Base-by-base conservation (phyloP, 2,888 invertebrate species). In the Lochmaea capreae region DNA sequence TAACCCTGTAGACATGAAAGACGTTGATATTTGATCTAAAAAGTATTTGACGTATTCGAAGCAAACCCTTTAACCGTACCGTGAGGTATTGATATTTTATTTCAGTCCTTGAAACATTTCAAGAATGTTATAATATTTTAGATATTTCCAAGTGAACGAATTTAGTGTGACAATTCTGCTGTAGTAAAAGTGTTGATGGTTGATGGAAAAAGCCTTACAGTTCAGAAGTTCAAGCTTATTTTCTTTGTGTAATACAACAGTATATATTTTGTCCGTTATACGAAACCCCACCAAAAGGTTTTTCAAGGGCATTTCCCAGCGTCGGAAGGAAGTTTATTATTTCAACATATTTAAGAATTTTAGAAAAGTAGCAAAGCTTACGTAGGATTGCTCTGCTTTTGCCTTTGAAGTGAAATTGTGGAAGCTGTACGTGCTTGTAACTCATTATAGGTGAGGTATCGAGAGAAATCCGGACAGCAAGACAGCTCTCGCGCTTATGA, bases 41-140 rank as follows among this genome's bases (percentile, higher is more conserved):
- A n/a, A 16, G 16, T 54, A 16, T 16, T 54, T 54, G 54, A 16
- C 16, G 18, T 18, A 54, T 54, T 54, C 16, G 16, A 54, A 54
- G 9, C 16, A 54, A 54, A 16, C 18, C 54, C 18, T 54, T 54
- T 18, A 5, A 54, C 18, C 10, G 18, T 18, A 10, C n/a, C 54
- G 9, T 54, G 2, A 16, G 16, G 54, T 54, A 49, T 57, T 42
- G 43, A 63, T 43, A 63, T 65, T 65, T 65, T 49, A 22, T 65
- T 26, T 65, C 22, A 18, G 46, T 49, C 5, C 14, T 12, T 16
- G 43, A 63, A 63, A 63, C 42, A 43, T 65, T 58, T 67, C 33
- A 58, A 57, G 67, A 58, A 67, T 67, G 58, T 67, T 67, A 57
- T 39, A 22, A 58, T 67, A 26, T 42, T 58, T 67, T n/a, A 11